Conservation (phyloP, 2,113 vertebrate genomes). For the Aplodontia rufa region DNA sequence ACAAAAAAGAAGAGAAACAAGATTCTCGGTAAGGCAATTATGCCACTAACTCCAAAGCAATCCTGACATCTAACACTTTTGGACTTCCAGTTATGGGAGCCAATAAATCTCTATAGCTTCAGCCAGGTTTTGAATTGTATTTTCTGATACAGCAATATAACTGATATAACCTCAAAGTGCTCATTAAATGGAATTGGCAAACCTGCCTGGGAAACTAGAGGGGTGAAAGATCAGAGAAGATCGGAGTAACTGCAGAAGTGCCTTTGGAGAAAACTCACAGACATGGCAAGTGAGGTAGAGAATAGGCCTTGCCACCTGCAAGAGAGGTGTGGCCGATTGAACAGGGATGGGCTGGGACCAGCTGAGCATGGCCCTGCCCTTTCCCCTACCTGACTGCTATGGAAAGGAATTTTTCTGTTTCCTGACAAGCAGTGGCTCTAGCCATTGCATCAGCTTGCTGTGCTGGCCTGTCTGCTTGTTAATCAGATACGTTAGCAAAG, state of each 20-base stretch:
- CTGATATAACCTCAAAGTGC: background rate
- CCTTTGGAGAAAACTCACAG: background rate
- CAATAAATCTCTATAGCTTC: background rate
- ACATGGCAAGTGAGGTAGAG: background rate
- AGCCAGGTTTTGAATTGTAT: background rate
- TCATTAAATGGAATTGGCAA: background rate
- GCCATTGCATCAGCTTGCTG: background rate
- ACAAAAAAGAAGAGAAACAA: background rate
- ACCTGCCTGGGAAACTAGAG: background rate
- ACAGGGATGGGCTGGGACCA: background rate
- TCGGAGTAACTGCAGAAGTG: background rate
- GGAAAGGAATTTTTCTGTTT: slow-evolving; percentile 1
- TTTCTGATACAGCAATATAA: background rate
- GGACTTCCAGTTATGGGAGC: background rate
- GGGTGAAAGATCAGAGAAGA: background rate
- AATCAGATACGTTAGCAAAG: background rate
- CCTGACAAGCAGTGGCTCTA: background rate
- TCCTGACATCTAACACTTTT: background rate
- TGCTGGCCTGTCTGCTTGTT: background rate
- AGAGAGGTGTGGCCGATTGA: background rate
- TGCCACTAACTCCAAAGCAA: background rate
- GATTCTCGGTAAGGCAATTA: background rate
- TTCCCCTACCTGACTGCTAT: background rate
- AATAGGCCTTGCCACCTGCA: background rate
- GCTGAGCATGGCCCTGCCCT: background rate